A percentile compares a stretch with the other conserved stretches of the same genome.
phyloP scores from a whole-genome alignment of 2,888 invertebrate genomes.

The Polyommatus iphigenia region DNA sequence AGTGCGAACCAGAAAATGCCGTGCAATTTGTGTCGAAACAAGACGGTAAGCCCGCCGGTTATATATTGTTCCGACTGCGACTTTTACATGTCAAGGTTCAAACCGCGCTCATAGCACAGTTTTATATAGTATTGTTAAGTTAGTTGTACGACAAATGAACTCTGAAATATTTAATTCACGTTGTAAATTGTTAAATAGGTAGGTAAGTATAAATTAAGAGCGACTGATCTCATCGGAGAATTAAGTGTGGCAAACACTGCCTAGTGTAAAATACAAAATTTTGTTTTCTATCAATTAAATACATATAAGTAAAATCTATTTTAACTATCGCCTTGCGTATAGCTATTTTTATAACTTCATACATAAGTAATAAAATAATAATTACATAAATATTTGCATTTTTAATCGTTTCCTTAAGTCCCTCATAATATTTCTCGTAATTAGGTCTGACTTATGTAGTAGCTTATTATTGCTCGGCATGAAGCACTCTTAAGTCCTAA shows the following conservation, averaged over 20 bases:
- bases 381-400: slow-evolving; percentile 23
- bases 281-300: slow-evolving; percentile 27
- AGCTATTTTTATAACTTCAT: slow-evolving; percentile 31
- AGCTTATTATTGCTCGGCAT: too few species aligned
- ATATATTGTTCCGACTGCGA: slow-evolving; percentile 95
- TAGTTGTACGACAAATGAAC: slow-evolving; percentile 31
- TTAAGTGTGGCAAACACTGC: slow-evolving; percentile 27
- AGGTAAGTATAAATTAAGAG: slow-evolving; percentile 37
- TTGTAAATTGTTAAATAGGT: slow-evolving; percentile 29
- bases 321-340: slow-evolving; percentile 18
- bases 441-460: neutral
- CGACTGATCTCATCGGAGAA: slow-evolving; percentile 70
- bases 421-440: neutral
- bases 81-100: slow-evolving; percentile 93
- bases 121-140: slow-evolving; percentile 27
- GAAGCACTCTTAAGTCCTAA: too few species aligned
- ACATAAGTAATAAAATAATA: slow-evolving; percentile 30
- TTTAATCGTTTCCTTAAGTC: neutral
- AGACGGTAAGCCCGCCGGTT: slow-evolving; percentile 87
- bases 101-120: slow-evolving; percentile 80
- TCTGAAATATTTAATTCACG: slow-evolving; percentile 17
- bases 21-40: slow-evolving; percentile 93
- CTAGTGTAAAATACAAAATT: slow-evolving; percentile 28
- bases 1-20: slow-evolving; percentile 79
- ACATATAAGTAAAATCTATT: slow-evolving; percentile 16